Evolutionary conservation across 2,113 vertebrate genomes (phyloP), one percentile per base, ranked within the genome.

Genomic region (Prunella fulvescens): DNA sequence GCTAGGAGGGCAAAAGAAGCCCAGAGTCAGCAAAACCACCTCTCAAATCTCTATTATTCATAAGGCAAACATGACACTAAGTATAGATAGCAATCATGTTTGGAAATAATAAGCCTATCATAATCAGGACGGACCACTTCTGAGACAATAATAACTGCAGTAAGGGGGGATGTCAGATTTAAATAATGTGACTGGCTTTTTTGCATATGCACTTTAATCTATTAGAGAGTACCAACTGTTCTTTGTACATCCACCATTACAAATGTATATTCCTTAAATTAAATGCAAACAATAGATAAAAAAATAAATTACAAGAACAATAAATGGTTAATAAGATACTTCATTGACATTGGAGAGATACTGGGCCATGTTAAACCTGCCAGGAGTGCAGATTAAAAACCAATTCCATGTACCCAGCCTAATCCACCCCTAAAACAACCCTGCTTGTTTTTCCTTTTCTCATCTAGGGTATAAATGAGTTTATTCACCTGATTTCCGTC

Each of bases 401-500:
- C 23, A 86, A 18, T 44, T 42, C 39, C 19, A 86, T 0, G 0
- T 39, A 11, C 14, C 20, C 39, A 77, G 19, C 14, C 44, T 81
- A 62, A 57, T 17, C 16, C 29, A 50, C 28, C 4, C 10, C n/a
- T 54, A 29, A 83, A 90, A 77, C 8, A 70, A 10, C 6, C 7
- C 50, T 67, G 26, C 8, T 35, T 65, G 22, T 4, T 92, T 91
- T 91, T n/a, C 18, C 12, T 78, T 65, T 66, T 17, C 5, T 66
- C 50, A 39, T 60, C 54, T 72, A 44, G 24, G 28, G 24, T 14
- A 3, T 73, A 80, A 82, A 69, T 18, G 10, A 72, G 11, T 51
- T 91, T 54, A 95, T 67, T 97, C 89, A 99, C 99, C 99, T 57
- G 98, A 98, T 97, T 99, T 99, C 89, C 99, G 98, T 90, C 99